These are phyloP conservation scores for Cremastinae sp. DNA, from an alignment of 2,888 invertebrate species.

Conservation along the genomic window DNA sequence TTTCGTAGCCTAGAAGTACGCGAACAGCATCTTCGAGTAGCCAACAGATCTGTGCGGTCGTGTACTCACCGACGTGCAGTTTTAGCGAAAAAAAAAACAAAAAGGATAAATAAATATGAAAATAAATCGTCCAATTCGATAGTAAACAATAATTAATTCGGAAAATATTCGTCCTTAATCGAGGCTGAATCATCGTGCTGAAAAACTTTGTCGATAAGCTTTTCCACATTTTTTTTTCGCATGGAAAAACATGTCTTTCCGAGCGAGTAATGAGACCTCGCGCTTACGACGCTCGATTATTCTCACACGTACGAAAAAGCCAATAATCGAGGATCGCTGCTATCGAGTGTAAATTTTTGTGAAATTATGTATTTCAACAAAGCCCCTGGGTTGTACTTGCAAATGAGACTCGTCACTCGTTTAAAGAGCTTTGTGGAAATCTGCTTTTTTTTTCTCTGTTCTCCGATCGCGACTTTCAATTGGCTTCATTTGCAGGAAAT, in stretches of 20 bases:
- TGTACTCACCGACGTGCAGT: too few relatives aligned
- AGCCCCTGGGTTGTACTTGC: not conserved
- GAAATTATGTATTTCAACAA: slow-evolving; percentile 63
- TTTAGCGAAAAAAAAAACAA: too few relatives aligned
- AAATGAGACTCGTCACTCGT: too few relatives aligned
- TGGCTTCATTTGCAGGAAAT: slow-evolving; percentile 73
- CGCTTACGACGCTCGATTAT: slow-evolving; percentile 15
- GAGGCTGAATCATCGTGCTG: not conserved
- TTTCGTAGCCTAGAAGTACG: slow-evolving; percentile 15
- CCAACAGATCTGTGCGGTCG: too few relatives aligned
- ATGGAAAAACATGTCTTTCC: slow-evolving; percentile 46
- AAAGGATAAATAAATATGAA: too few relatives aligned
- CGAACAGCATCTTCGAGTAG: too few relatives aligned
- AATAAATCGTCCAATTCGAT: too few relatives aligned
- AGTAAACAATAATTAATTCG: not conserved
- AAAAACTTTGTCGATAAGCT: not conserved
- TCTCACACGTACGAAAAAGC: slow-evolving; percentile 1
- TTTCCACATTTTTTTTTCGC: slow-evolving; percentile 36
- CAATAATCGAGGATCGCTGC: slow-evolving; percentile 4
- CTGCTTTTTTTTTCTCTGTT: not conserved
- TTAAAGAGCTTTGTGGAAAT: too few relatives aligned
- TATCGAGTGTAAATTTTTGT: slow-evolving; percentile 48
- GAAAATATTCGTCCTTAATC: not conserved
- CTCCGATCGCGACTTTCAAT: not conserved
- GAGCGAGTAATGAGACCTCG: slow-evolving; percentile 19